Conservation (phyloP, 2,888 invertebrate species). For the Biston stratarius region DNA sequence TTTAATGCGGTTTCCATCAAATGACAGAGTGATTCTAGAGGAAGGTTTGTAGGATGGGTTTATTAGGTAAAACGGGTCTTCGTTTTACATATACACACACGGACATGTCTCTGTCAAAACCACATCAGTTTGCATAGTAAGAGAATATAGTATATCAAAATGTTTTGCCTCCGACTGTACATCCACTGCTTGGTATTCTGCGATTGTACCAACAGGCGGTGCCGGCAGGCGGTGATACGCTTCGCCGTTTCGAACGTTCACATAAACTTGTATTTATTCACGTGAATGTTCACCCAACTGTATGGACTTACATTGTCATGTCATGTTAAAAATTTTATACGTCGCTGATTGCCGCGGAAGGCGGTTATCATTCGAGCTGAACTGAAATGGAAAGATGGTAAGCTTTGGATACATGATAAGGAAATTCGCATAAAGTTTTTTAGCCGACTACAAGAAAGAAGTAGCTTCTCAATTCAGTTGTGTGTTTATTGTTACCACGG, state of each 20-base stretch:
- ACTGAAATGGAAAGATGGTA: background rate
- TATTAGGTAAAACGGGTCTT: too few relatives aligned
- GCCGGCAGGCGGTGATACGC: slow-evolving; percentile 41
- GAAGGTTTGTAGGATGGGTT: too few relatives aligned
- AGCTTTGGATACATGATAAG: too few relatives aligned
- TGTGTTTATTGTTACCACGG: too few relatives aligned
- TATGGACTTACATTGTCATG: slow-evolving; percentile 25
- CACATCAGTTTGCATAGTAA: too few relatives aligned
- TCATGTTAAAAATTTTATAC: slow-evolving; percentile 24
- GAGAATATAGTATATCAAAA: background rate
- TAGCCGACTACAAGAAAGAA: too few relatives aligned
- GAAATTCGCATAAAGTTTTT: too few relatives aligned
- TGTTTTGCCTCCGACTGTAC: slow-evolving; percentile 5
- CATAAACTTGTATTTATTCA: slow-evolving; percentile 37
- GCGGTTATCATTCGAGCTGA: background rate
- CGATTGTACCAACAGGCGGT: slow-evolving; percentile 15
- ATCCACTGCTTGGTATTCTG: slow-evolving; percentile 31
- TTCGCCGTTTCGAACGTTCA: slow-evolving; percentile 30
- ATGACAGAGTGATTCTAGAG: too few relatives aligned
- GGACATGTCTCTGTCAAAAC: too few relatives aligned
- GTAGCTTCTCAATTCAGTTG: too few relatives aligned
- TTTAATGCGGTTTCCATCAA: too few relatives aligned
- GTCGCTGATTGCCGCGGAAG: slow-evolving; percentile 17
- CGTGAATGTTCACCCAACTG: slow-evolving; percentile 14
- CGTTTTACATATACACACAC: too few relatives aligned